A percentile compares a stretch with the other conserved stretches of the same genome.
Evolutionary conservation across 2,113 vertebrate species (phyloP).

Genomic region (Gnathonemus longibarbis): DNA sequence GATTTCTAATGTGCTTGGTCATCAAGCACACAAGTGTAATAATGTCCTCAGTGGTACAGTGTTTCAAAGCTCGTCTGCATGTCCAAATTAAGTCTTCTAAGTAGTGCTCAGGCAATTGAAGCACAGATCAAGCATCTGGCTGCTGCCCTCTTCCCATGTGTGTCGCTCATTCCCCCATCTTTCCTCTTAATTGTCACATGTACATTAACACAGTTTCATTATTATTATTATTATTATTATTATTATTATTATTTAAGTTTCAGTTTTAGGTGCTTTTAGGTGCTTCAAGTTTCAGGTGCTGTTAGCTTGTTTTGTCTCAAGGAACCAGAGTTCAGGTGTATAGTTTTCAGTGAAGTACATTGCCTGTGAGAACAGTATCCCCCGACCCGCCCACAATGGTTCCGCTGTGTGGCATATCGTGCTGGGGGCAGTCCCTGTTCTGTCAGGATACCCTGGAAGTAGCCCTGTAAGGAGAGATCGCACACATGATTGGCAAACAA

Average conservation of each 20-base stretch:
- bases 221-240: not conserved
- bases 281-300: not conserved
- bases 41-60: not conserved
- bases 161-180: not conserved
- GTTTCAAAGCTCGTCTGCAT: not conserved
- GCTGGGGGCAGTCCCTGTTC: conserved; percentile 40
- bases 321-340: conserved; percentile 17
- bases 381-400: conserved; percentile 34
- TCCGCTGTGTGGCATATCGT: conserved; percentile 40
- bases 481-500: conserved; percentile 47
- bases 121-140: not conserved
- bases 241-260: not conserved
- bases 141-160: not conserved
- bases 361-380: conserved; percentile 24
- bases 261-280: not conserved
- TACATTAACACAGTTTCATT: not conserved
- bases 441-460: conserved; percentile 45
- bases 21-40: not conserved
- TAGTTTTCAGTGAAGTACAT: conserved; percentile 33
- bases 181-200: not conserved
- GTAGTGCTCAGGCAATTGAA: not conserved
- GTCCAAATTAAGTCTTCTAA: not conserved
- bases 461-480: conserved; percentile 36
- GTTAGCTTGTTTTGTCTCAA: not conserved
- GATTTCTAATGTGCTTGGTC: not conserved